Base-by-base conservation (phyloP, 1,140 invertebrate species). In the Euura saliciscinereae region DNA sequence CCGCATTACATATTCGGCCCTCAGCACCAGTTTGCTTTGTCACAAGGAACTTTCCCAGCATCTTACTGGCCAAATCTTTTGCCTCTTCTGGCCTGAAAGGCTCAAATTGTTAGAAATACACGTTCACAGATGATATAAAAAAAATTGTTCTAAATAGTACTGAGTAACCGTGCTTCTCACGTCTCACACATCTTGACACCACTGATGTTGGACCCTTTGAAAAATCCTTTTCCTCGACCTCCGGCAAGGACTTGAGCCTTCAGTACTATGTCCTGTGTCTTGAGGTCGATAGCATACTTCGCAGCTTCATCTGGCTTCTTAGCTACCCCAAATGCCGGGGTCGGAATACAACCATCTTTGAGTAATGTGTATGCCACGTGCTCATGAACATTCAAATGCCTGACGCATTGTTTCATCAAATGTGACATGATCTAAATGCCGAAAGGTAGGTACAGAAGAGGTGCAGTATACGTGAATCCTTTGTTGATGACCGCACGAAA, bases 221-320 rank as follows among this genome's bases (percentile, higher is more conserved):
- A 99, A 73, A 91, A 86, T 45, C 98, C 98, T 84, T 95, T 98
- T 77, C 98, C 98, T 83, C 98, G 91, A 6, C 98, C 98, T 79
- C 98, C 98, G 77, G 98, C 96, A 71, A 99, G 90, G n/a, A 99
- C 98, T 90, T 99, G 98, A 42, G 98, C 98, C 87, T 99, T 99
- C 64, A 99, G 89, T 5, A 99, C 97, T 68, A 97, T 91, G 81
- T 97, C 95, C 78, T 95, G 94, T 28, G 93, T 91, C 75, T 96
- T 94, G 13, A 98, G 89, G 51, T 94, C 90, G 75, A 90, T 87
- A 10, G 97, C 97, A 84, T 96, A 92, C 80, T 96, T 91, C 28
- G 88, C 87, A 43, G 96, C 97, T 87, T 99, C 96, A 72, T 96
- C 91, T 59, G 93, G 90, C 66, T 92, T 94, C 80, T 92, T 93